These are phyloP conservation scores for Myodes glareolus DNA, from an alignment of 2,113 vertebrate genomes.

Conservation along the genomic window DNA sequence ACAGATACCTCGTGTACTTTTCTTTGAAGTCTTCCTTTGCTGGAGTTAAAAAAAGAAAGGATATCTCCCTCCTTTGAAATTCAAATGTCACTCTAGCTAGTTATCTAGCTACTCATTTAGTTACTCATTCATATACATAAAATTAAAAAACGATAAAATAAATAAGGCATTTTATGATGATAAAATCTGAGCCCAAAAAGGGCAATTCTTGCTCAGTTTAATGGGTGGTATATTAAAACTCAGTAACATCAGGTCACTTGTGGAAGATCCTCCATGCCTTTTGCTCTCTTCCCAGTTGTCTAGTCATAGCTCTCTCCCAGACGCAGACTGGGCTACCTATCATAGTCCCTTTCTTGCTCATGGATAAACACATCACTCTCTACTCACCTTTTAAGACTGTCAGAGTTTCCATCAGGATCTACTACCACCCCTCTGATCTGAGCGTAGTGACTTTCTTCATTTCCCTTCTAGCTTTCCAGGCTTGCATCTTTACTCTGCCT, in stretches of 20 bases:
- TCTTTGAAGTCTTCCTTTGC: neutral
- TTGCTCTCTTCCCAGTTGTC: too few species aligned
- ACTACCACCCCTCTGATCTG: neutral
- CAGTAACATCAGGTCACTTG: neutral
- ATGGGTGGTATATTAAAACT: neutral
- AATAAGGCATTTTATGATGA: neutral
- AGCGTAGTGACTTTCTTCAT: too few species aligned
- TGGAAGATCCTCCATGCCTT: neutral
- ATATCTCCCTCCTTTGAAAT: neutral
- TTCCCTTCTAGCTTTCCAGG: too few species aligned
- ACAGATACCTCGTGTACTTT: neutral
- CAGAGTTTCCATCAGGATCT: neutral
- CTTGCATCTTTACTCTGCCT: fast-evolving
- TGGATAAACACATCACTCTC: neutral
- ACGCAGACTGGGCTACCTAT: fast-evolving
- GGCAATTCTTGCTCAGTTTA: neutral
- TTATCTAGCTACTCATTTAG: neutral
- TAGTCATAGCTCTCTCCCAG: fast-evolving
- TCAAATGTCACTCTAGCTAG: neutral
- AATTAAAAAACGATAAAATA: neutral
- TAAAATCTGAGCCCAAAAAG: neutral
- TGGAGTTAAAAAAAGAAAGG: neutral
- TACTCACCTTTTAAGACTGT: neutral
- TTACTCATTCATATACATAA: neutral
- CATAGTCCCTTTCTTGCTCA: neutral